phyloP scores from a whole-genome alignment of 2,113 vertebrate species.

The Furnarius figulus region DNA sequence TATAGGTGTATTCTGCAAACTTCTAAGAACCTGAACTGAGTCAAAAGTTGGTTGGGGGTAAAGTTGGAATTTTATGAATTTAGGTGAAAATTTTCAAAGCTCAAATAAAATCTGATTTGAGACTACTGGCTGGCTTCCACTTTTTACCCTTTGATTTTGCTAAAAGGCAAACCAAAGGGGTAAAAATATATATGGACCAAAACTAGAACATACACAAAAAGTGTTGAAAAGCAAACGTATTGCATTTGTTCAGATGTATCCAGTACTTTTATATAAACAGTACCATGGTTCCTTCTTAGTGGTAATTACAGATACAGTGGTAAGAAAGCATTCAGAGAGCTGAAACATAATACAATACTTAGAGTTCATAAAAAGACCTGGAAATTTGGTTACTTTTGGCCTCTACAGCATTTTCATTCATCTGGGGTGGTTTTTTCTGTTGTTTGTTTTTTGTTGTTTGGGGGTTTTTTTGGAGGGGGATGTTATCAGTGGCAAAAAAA shows the following conservation, averaged over 20 bases:
- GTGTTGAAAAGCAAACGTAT: not conserved
- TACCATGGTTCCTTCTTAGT: not conserved
- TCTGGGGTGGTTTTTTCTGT: not conserved
- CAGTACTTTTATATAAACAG: not conserved
- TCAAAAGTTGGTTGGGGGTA: not conserved
- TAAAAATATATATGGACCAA: not conserved
- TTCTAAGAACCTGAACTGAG: not conserved
- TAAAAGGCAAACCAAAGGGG: not conserved
- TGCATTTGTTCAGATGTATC: not conserved
- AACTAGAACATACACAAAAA: not conserved
- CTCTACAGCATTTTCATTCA: not conserved
- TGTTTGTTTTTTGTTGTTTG: not conserved
- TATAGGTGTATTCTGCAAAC: not conserved
- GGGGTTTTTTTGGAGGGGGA: not conserved
- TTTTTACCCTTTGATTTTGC: not conserved
- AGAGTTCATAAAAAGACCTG: not conserved
- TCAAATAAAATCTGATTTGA: not conserved
- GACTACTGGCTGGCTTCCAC: not conserved
- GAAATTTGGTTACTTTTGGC: not conserved
- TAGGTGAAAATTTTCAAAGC: not conserved
- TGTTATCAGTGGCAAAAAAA: not conserved
- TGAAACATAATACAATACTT: not conserved
- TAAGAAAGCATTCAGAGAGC: not conserved
- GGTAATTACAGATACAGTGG: not conserved
- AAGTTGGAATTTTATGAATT: not conserved